Base-by-base conservation (phyloP, 1,140 invertebrate genomes). In the Scaptomyza graminum region DNA sequence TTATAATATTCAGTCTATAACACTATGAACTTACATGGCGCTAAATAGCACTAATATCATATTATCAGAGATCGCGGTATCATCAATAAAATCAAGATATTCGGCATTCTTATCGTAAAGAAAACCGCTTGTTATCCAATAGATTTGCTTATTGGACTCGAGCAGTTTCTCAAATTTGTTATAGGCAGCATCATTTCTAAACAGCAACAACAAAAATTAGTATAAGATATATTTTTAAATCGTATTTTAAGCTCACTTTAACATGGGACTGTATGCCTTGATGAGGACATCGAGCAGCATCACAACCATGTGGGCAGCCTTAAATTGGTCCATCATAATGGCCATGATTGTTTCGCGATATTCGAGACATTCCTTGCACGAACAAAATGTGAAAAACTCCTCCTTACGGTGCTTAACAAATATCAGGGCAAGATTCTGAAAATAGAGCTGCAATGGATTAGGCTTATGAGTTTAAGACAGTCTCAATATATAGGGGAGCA, bases 31-130 rank as follows among this genome's bases (percentile, higher is more conserved):
- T 88, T 81, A 92, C 85, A 91, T 90, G 54, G 90, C 79, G 66
- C 90, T 90, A 49, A 92, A 90, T 54, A 91, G 87, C 74, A 92
- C 90, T 76, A 90, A 91, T 79, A 91, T 91, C 90, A 91, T 91
- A 79, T 91, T 91, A 72, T 91, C 90, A 49, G 90, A 90, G 74
- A 91, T 79, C 67, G 90, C 82, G 55, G 84, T 87, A 56, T 91
- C 90, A 65, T 90, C 90, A 76, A 91, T 91, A 74, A 91, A 91
- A 74, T 91, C 87, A 67, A 91, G 79, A 79, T 91, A 91, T 76
- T 91, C 90, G 76, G 83, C 85, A 71, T 90, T 91, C 46, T 91
- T 91, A 65, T 91, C 84, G 60, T 91, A 90, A 22, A 91, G 84
- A 55, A 79, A 88, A 18, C 90, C 90, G 64, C 87, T 91, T 39